These are phyloP conservation scores for Drosophila subobscura DNA, from an alignment of 1,140 invertebrate species.

Conservation along the genomic window DNA sequence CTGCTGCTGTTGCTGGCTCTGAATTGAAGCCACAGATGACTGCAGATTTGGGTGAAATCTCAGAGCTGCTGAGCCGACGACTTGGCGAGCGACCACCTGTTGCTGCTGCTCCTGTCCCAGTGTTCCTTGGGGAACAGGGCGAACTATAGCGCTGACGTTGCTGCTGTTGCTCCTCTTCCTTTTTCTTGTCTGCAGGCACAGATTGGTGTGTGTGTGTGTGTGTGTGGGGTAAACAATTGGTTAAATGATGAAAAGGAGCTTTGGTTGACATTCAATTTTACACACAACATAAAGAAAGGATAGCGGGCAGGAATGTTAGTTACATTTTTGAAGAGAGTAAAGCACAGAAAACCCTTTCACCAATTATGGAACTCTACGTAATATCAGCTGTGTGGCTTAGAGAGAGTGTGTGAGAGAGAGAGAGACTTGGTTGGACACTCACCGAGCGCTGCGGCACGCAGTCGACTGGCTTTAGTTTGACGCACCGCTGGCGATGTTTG, in stretches of 20 bases:
- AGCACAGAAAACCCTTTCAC: not conserved
- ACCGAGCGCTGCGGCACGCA: constrained; percentile 87
- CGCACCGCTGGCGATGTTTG: constrained; percentile 84
- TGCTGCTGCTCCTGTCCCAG: constrained; percentile 17
- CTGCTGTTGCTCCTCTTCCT: constrained; percentile 62
- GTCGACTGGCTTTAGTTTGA: constrained; percentile 88
- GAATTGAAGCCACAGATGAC: constrained; percentile 49
- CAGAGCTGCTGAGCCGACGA: constrained; percentile 58
- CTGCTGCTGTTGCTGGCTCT: constrained; percentile 38
- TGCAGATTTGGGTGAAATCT: constrained; percentile 56
- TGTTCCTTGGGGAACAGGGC: constrained; percentile 38
- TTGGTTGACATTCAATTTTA: not conserved
- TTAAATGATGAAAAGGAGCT: constrained; percentile 9
- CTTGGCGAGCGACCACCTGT: not conserved
- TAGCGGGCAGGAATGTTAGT: not conserved
- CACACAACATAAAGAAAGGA: not conserved
- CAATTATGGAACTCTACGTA: not conserved
- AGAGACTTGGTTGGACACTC: constrained; percentile 43
- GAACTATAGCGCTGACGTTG: constrained; percentile 59
- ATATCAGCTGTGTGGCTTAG: constrained; percentile 1
- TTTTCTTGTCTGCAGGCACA: constrained; percentile 66
- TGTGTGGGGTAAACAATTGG: constrained; percentile 27
- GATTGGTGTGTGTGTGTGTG: not conserved
- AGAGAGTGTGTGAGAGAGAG: not conserved
- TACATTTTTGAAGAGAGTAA: constrained; percentile 2